Percentiles rank a stretch among this genome's conserved stretches.
Conservation (phyloP, 2,113 vertebrate genomes). For the Alouatta palliata region DNA sequence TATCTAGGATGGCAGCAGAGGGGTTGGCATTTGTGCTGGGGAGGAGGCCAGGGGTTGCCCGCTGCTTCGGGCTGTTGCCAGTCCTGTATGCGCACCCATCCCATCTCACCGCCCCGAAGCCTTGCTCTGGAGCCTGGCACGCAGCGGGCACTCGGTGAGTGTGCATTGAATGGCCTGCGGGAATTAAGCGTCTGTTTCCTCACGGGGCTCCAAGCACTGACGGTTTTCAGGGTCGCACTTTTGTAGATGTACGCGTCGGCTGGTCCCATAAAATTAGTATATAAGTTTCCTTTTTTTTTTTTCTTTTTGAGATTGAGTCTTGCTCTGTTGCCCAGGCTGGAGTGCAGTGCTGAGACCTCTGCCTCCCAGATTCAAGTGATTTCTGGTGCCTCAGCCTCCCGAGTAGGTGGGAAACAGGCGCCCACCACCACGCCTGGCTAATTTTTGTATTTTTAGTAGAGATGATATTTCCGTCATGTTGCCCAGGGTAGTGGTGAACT, state of each 20-base stretch:
- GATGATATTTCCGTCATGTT: too few relatives aligned
- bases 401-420: too few relatives aligned
- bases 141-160: not conserved
- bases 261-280: not conserved
- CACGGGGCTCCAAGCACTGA: not conserved
- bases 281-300: not conserved
- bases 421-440: too few relatives aligned
- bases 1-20: too few relatives aligned
- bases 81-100: not conserved
- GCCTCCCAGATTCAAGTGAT: too few relatives aligned
- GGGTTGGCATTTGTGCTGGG: not conserved
- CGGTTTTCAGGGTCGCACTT: not conserved
- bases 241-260: accelerated
- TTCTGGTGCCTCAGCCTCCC: too few relatives aligned
- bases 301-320: too few relatives aligned
- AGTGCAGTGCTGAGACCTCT: too few relatives aligned
- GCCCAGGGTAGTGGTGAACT: too few relatives aligned
- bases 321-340: too few relatives aligned
- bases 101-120: accelerated
- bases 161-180: accelerated
- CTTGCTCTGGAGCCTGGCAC: not conserved
- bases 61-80: not conserved
- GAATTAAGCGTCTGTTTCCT: accelerated
- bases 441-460: too few relatives aligned
- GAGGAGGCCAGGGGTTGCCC: not conserved